Evolutionary conservation across 2,888 invertebrate genomes (phyloP).

Genomic region (Tricholauxania praeusta): DNA sequence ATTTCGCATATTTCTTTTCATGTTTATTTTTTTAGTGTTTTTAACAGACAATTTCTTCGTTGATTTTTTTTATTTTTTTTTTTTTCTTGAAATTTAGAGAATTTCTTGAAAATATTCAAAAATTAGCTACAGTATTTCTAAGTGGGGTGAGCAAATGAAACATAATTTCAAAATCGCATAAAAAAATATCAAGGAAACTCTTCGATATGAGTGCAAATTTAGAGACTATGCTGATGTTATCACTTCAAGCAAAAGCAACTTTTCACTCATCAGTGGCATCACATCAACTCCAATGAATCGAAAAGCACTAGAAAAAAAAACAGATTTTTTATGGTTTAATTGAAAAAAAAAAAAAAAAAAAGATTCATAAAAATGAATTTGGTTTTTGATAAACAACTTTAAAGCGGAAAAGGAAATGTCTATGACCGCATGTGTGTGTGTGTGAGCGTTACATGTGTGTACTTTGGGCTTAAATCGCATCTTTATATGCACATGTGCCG

Average conservation of each 20-base stretch:
- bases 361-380: background rate
- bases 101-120: conserved; percentile 20
- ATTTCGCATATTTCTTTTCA: conserved; percentile 33
- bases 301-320: background rate
- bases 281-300: background rate
- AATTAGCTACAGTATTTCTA: background rate
- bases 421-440: conserved; percentile 20
- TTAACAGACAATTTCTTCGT: conserved; percentile 30
- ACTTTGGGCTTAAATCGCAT: background rate
- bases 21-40: conserved; percentile 24
- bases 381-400: conserved; percentile 32
- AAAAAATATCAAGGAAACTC: conserved; percentile 10
- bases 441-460: background rate
- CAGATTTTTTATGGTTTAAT: conserved; percentile 29
- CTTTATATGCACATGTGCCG: conserved; percentile 18
- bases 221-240: background rate
- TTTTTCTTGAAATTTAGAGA: conserved; percentile 8
- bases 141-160: background rate
- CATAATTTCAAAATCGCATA: conserved; percentile 15
- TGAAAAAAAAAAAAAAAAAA: conserved; percentile 33
- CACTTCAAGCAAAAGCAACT: background rate
- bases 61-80: background rate
- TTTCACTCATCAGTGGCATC: background rate
- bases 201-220: background rate
- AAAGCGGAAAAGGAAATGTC: conserved; percentile 36